Percentiles rank a stretch among this genome's conserved stretches.
phyloP scores from a whole-genome alignment of 2,113 vertebrate genomes.

The Calidris pygmaea region DNA sequence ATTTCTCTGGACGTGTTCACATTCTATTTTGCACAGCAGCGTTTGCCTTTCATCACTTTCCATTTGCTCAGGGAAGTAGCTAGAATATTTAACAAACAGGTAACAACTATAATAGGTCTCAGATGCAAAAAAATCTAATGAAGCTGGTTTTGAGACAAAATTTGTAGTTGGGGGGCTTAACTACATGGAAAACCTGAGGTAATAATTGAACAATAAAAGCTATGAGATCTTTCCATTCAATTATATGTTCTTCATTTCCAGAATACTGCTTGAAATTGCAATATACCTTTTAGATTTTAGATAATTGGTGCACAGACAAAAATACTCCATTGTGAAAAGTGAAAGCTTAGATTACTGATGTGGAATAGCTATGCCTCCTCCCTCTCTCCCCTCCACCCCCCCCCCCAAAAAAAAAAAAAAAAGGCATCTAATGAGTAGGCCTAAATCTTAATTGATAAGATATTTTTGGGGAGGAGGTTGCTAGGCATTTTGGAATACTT shows the following conservation, averaged over 20 bases:
- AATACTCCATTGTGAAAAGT: not conserved
- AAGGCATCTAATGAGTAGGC: not conserved
- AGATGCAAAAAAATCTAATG: not conserved
- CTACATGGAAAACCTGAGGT: not conserved
- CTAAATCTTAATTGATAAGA: not conserved
- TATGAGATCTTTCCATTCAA: not conserved
- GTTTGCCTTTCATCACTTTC: not conserved
- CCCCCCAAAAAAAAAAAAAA: no score
- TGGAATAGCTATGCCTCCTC: not conserved
- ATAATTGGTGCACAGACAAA: not conserved
- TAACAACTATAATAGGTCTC: not conserved
- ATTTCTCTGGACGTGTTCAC: not conserved
- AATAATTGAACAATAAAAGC: not conserved
- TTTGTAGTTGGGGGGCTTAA: not conserved
- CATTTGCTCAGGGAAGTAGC: not conserved
- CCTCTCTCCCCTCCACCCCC: no score
- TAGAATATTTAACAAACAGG: not conserved
- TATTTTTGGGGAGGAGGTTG: not conserved
- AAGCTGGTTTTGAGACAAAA: not conserved
- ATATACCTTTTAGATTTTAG: not conserved
- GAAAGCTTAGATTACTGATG: not conserved
- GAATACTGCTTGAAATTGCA: not conserved
- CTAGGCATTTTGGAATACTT: not conserved
- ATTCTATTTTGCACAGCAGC: not conserved
- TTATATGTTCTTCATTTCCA: not conserved